Evolutionary conservation across 2,888 invertebrate species (phyloP).

Genomic region (Eremobia ochroleuca): DNA sequence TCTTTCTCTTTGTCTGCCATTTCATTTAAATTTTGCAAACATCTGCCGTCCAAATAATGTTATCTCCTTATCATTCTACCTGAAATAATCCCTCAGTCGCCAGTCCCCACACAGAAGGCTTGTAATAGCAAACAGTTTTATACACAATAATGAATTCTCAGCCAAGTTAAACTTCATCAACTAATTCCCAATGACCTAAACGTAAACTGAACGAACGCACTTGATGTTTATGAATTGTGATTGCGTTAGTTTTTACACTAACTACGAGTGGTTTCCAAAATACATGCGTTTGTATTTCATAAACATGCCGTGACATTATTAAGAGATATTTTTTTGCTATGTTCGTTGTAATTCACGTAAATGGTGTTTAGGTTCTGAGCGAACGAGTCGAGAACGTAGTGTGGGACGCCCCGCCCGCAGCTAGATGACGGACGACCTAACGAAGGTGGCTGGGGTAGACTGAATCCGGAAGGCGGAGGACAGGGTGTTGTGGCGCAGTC

Average conservation of each 20-base stretch:
- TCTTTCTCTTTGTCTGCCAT: not conserved
- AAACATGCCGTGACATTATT: conserved; percentile 71
- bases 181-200: conserved; percentile 55
- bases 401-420: too few relatives aligned
- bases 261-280: conserved; percentile 76
- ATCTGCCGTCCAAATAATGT: conserved; percentile 8
- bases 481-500: too few relatives aligned
- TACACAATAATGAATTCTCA: conserved; percentile 42
- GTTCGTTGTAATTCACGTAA: conserved; percentile 39
- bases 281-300: conserved; percentile 72
- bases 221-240: conserved; percentile 65
- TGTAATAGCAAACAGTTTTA: not conserved
- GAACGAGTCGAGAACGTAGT: too few relatives aligned
- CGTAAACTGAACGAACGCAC: conserved; percentile 46
- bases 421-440: too few relatives aligned
- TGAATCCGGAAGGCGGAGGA: too few relatives aligned
- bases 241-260: conserved; percentile 74
- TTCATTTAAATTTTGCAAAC: conserved; percentile 11
- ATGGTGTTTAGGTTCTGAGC: not conserved
- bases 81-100: conserved; percentile 41
- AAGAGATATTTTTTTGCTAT: conserved; percentile 55
- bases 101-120: conserved; percentile 24
- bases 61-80: conserved; percentile 44
- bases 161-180: conserved; percentile 26
- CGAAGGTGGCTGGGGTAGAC: too few relatives aligned